Evolutionary conservation across 2,113 vertebrate species (phyloP).

Genomic region (Stegostoma tigrinum): DNA sequence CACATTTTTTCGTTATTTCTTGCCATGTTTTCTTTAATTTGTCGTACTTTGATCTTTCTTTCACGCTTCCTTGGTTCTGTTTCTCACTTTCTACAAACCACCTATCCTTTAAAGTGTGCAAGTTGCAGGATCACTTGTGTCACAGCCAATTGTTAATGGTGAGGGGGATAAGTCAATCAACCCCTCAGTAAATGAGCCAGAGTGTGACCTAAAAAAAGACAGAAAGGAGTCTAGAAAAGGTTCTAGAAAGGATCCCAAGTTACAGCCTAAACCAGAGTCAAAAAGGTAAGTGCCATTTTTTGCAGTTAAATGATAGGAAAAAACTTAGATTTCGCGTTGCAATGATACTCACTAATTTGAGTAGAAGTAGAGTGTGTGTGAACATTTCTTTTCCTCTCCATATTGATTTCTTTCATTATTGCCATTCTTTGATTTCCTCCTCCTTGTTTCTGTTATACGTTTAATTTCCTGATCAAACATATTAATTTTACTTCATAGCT

Average conservation of each 20-base stretch:
- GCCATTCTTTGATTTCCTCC: neutral
- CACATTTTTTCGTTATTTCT: slow-evolving; percentile 59
- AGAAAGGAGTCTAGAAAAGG: slow-evolving; percentile 86
- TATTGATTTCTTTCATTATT: slow-evolving; percentile 9
- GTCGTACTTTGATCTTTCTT: slow-evolving; percentile 55
- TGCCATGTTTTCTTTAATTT: slow-evolving; percentile 55
- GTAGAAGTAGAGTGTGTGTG: neutral
- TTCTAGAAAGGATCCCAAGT: slow-evolving; percentile 72
- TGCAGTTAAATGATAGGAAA: neutral
- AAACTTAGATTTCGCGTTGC: neutral
- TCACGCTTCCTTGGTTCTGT: slow-evolving; percentile 57
- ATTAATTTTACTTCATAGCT: neutral
- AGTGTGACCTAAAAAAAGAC: slow-evolving; percentile 69
- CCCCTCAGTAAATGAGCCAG: slow-evolving; percentile 60
- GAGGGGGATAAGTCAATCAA: slow-evolving; percentile 61
- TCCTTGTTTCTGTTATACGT: no score
- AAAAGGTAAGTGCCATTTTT: slow-evolving; percentile 73
- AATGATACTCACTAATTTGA: neutral
- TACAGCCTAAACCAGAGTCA: slow-evolving; percentile 60
- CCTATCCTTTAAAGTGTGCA: slow-evolving; percentile 74
- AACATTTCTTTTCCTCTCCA: neutral
- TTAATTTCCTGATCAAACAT: neutral
- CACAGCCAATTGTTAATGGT: slow-evolving; percentile 61
- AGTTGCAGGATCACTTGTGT: slow-evolving; percentile 69
- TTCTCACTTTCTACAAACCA: slow-evolving; percentile 66